Percentiles rank a stretch among this genome's conserved stretches.
These are phyloP conservation scores for Caenorhabditis doughertyi DNA, from an alignment of 2,888 invertebrate genomes.

Conservation along the genomic window DNA sequence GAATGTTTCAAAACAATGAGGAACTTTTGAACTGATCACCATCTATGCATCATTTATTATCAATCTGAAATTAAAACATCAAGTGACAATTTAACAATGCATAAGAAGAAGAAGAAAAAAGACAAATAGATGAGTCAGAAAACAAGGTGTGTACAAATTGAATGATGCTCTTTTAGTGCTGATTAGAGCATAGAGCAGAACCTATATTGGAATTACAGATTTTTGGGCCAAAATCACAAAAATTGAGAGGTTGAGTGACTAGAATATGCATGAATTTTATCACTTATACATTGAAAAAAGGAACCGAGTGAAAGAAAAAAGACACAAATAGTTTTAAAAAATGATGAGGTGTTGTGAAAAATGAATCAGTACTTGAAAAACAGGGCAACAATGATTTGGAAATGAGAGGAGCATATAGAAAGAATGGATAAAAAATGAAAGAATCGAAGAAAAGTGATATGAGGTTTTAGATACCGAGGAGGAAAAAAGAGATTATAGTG, in stretches of 20 bases:
- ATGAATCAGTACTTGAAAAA: neutral
- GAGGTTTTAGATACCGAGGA: neutral
- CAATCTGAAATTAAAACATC: neutral
- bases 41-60: slow-evolving; percentile 25
- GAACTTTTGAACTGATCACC: slow-evolving; percentile 8
- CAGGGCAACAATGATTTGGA: slow-evolving; percentile 9
- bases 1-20: slow-evolving; percentile 53
- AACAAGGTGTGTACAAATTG: slow-evolving; percentile 24
- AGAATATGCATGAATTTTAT: slow-evolving; percentile 39
- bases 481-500: neutral
- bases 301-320: neutral
- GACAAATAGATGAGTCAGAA: slow-evolving; percentile 53
- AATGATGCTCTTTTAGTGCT: slow-evolving; percentile 8
- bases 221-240: slow-evolving; percentile 40
- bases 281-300: slow-evolving; percentile 20
- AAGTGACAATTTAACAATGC: slow-evolving; percentile 3
- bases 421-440: neutral
- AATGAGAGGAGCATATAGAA: neutral
- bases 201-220: neutral
- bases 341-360: slow-evolving; percentile 1
- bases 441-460: slow-evolving; percentile 26
- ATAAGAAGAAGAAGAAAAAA: neutral
- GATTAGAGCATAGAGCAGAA: slow-evolving; percentile 23
- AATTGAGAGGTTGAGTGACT: slow-evolving; percentile 36
- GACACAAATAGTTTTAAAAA: slow-evolving; percentile 17